These are phyloP conservation scores for Troides aeacus DNA, from an alignment of 2,888 invertebrate genomes.

Conservation along the genomic window DNA sequence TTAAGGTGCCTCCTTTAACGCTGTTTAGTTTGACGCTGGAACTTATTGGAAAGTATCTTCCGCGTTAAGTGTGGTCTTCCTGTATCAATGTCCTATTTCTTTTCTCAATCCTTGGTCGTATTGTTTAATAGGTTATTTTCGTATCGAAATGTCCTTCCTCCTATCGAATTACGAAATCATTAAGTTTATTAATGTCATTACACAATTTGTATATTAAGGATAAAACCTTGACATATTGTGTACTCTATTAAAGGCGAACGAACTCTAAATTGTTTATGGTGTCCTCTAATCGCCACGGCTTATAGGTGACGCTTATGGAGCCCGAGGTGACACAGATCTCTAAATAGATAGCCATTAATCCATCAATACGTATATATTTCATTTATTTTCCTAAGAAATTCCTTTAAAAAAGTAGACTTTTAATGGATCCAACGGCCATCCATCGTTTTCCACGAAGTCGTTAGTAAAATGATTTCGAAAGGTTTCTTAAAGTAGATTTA, in stretches of 20 bases:
- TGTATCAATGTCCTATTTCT: neutral
- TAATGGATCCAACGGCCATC: neutral
- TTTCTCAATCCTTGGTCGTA: neutral
- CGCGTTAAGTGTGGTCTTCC: too few relatives aligned
- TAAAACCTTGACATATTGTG: constrained; percentile 14
- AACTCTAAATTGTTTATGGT: constrained; percentile 16
- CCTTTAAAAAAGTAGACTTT: too few relatives aligned
- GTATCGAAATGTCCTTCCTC: neutral
- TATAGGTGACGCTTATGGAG: constrained; percentile 7
- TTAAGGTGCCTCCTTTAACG: too few relatives aligned
- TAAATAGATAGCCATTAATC: constrained; percentile 17
- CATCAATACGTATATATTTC: neutral
- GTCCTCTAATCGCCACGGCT: constrained; percentile 1
- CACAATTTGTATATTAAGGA: constrained; percentile 14
- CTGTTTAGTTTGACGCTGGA: too few relatives aligned
- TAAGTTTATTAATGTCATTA: constrained; percentile 1
- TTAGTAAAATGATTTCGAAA: neutral
- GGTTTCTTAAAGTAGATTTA: neutral
- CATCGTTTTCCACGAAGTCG: neutral
- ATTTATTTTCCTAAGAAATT: too few relatives aligned
- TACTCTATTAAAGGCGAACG: constrained; percentile 10
- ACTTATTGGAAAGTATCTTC: too few relatives aligned
- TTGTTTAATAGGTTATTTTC: neutral
- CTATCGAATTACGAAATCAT: neutral
- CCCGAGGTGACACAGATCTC: constrained; percentile 21